A percentile compares a stretch with the other conserved stretches of the same genome.
Evolutionary conservation across 2,888 invertebrate species (phyloP).

Genomic region (Nipponacmea schrenckii): DNA sequence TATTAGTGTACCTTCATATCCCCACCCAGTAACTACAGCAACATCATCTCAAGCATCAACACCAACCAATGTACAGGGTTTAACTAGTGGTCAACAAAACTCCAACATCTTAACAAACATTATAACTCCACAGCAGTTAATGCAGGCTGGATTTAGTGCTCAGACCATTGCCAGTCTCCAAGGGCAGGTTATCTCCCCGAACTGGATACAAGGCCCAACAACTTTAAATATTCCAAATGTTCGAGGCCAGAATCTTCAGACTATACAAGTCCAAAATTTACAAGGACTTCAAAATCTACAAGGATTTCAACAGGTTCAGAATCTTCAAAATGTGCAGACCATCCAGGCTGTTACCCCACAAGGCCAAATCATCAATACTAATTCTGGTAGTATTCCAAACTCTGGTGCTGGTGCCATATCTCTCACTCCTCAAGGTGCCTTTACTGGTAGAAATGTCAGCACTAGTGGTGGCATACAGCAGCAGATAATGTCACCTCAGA

Average conservation of each 20-base stretch:
- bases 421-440: constrained; percentile 29
- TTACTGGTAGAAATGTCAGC: constrained; percentile 21
- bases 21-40: constrained; percentile 39
- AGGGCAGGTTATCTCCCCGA: constrained; percentile 50
- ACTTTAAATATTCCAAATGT: constrained; percentile 48
- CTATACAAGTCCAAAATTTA: constrained; percentile 55
- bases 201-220: constrained; percentile 36
- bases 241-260: constrained; percentile 42
- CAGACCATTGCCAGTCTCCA: constrained; percentile 48
- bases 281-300: constrained; percentile 52
- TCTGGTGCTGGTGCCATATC: constrained; percentile 37
- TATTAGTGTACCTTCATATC: constrained; percentile 38
- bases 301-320: constrained; percentile 45
- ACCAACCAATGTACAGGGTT: background rate
- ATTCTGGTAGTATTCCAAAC: constrained; percentile 18
- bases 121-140: constrained; percentile 45
- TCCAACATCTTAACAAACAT: constrained; percentile 32
- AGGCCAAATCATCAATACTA: constrained; percentile 40
- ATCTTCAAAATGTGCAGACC: constrained; percentile 46
- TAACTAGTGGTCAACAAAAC: background rate
- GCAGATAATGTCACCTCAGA: constrained; percentile 20
- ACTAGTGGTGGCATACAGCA: constrained; percentile 12
- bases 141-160: constrained; percentile 41
- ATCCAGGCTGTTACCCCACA: constrained; percentile 50
- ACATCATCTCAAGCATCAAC: constrained; percentile 28